These are phyloP conservation scores for Drosophila aff. DNA, from an alignment of 1,140 invertebrate genomes.

Conservation along the genomic window DNA sequence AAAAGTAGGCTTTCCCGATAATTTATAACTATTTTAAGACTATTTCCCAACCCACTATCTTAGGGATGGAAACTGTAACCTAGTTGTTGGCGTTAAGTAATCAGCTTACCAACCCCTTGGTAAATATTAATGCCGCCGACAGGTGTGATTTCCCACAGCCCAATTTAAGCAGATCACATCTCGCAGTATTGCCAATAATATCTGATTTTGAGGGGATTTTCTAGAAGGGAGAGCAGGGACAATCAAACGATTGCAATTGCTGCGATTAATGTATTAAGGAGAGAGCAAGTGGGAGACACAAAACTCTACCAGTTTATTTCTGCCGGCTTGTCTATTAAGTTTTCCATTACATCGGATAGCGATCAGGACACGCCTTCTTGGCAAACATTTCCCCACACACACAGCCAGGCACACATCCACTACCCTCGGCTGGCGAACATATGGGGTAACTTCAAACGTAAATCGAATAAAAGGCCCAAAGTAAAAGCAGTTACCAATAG, in stretches of 20 bases:
- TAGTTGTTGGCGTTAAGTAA: constrained; percentile 15
- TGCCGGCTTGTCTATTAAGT: constrained; percentile 65
- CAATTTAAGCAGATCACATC: constrained; percentile 41
- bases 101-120: constrained; percentile 20
- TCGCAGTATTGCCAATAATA: constrained; percentile 25
- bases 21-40: background rate
- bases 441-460: constrained; percentile 75
- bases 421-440: background rate
- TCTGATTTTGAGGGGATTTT: constrained; percentile 40
- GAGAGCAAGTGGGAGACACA: background rate
- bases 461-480: constrained; percentile 82
- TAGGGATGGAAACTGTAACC: background rate
- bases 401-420: constrained; percentile 5
- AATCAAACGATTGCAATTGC: constrained; percentile 47
- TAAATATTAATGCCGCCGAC: constrained; percentile 14
- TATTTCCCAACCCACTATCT: constrained; percentile 21
- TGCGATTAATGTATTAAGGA: constrained; percentile 27
- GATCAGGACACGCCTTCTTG: constrained; percentile 56
- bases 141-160: constrained; percentile 40
- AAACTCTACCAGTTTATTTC: constrained; percentile 7
- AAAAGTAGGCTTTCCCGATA: no score
- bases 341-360: constrained; percentile 75
- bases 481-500: constrained; percentile 79
- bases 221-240: background rate
- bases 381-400: constrained; percentile 19